phyloP scores from a whole-genome alignment of 2,888 invertebrate species.

The Odontomyia ornata region DNA sequence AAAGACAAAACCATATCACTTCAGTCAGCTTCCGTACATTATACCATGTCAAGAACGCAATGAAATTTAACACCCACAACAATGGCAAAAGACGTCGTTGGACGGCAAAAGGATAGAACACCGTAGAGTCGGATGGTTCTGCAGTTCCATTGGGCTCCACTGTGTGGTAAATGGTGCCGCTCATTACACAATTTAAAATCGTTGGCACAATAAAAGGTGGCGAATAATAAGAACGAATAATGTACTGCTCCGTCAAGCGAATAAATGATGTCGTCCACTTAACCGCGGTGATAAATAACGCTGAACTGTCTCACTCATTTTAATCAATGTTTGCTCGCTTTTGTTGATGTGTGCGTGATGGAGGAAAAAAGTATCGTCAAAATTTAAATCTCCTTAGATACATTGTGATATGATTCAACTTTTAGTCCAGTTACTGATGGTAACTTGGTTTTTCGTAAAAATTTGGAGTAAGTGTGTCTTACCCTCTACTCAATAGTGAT shows the following conservation, averaged over 20 bases:
- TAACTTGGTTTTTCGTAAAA: too few species aligned
- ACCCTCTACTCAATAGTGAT: too few species aligned
- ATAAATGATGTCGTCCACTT: slow-evolving; percentile 47
- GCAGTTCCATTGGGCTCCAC: neutral
- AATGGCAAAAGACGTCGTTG: neutral
- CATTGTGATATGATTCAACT: too few species aligned
- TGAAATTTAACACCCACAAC: slow-evolving; percentile 41
- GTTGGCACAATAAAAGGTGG: slow-evolving; percentile 47
- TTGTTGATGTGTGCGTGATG: too few species aligned
- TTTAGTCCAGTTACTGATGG: too few species aligned
- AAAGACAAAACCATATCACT: slow-evolving; percentile 9
- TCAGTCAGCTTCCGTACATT: slow-evolving; percentile 5
- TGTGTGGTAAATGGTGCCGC: slow-evolving; percentile 48
- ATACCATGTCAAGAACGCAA: slow-evolving; percentile 16
- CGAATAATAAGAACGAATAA: slow-evolving; percentile 40
- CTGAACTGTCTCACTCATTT: too few species aligned
- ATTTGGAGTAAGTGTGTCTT: too few species aligned
- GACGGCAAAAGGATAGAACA: too few species aligned
- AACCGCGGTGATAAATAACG: slow-evolving; percentile 47
- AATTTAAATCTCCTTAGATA: too few species aligned
- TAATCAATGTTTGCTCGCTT: slow-evolving; percentile 48
- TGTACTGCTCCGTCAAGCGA: slow-evolving; percentile 41
- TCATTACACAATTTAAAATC: slow-evolving; percentile 45
- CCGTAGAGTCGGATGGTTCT: neutral
- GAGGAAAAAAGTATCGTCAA: too few species aligned